These are phyloP conservation scores for Sebastes steindachneri DNA, from an alignment of 2,797 vertebrate genomes.

Conservation along the genomic window DNA sequence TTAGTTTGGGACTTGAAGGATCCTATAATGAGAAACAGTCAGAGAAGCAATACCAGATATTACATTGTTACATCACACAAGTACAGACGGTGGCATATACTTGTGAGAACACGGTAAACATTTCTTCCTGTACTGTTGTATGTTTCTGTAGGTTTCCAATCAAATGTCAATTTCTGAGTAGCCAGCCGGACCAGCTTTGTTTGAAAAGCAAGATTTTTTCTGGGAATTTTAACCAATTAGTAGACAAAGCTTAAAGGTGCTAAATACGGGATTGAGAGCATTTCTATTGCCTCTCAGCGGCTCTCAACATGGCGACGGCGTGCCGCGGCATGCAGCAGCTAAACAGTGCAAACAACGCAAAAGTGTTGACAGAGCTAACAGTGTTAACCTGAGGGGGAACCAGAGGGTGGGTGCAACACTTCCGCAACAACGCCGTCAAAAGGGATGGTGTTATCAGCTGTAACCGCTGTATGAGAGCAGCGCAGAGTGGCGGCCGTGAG, in stretches of 20 bases:
- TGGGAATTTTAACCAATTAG: background rate
- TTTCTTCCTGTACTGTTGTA: background rate
- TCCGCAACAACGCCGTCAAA: accelerated
- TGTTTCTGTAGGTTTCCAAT: background rate
- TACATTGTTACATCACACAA: background rate
- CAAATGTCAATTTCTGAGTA: background rate
- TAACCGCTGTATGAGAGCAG: too few relatives aligned
- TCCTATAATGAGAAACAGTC: background rate
- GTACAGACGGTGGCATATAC: too few relatives aligned
- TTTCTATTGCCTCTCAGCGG: too few relatives aligned
- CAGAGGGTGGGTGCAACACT: accelerated
- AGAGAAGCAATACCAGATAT: background rate
- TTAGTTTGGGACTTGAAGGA: background rate
- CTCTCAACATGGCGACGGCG: too few relatives aligned
- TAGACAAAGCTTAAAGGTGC: background rate
- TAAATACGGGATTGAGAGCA: too few relatives aligned
- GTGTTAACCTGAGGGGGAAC: too few relatives aligned
- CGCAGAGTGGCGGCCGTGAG: too few relatives aligned
- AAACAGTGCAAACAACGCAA: too few relatives aligned
- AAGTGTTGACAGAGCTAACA: too few relatives aligned
- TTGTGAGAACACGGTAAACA: background rate
- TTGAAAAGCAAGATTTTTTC: background rate
- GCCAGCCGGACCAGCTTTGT: background rate
- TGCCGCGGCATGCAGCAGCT: too few relatives aligned
- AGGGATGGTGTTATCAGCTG: too few relatives aligned